Percentiles rank a stretch among this genome's conserved stretches.
Conservation (phyloP, 2,113 vertebrate genomes). For the Callipepla squamata region DNA sequence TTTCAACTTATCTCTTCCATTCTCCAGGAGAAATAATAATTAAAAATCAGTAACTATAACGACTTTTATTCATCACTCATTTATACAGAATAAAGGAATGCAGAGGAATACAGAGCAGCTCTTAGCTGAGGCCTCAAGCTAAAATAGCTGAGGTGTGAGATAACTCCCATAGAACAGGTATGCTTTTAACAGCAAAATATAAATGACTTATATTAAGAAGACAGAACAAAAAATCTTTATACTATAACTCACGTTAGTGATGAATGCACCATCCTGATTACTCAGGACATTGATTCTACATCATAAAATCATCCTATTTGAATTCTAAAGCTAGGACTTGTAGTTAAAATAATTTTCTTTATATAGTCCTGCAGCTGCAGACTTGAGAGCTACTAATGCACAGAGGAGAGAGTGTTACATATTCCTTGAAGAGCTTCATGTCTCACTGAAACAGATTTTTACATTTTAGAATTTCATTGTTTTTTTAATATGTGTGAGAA, state of each 20-base stretch:
- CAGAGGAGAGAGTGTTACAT: neutral
- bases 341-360: conserved; percentile 21
- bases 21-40: neutral
- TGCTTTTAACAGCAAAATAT: neutral
- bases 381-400: neutral
- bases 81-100: conserved; percentile 13
- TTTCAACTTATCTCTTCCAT: conserved; percentile 36
- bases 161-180: neutral
- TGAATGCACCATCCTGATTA: neutral
- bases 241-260: neutral
- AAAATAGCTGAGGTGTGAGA: neutral
- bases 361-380: conserved; percentile 9
- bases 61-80: conserved; percentile 32
- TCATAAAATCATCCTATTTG: conserved; percentile 20
- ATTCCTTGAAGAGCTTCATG: neutral
- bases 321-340: neutral
- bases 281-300: conserved; percentile 1
- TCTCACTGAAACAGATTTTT: neutral
- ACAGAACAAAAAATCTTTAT: neutral
- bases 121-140: neutral
- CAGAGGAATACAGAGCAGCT: neutral
- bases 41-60: conserved; percentile 11
- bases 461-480: neutral
- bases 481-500: neutral
- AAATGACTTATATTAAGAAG: neutral